These are phyloP conservation scores for Amblyraja radiata DNA, from an alignment of 2,797 vertebrate species.

Conservation along the genomic window DNA sequence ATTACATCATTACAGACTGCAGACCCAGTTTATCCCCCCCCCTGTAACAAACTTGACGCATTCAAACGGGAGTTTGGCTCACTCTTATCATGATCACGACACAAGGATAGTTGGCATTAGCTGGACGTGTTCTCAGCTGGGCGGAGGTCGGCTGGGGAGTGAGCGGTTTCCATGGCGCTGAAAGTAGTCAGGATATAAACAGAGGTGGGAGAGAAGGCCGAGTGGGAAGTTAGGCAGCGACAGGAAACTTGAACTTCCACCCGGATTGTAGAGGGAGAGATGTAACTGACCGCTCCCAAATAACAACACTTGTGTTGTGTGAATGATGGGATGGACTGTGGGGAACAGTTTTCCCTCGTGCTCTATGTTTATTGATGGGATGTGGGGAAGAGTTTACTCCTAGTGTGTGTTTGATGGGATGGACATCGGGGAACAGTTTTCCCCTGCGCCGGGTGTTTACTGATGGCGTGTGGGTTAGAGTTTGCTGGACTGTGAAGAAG, in stretches of 20 bases:
- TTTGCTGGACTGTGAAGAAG: no score
- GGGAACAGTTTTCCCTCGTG: no score
- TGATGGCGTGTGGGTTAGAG: no score
- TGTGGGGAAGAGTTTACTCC: no score
- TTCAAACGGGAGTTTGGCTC: background rate
- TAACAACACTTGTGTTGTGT: background rate
- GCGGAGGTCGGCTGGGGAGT: background rate
- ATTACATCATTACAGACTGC: conserved; percentile 16
- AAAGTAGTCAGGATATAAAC: background rate
- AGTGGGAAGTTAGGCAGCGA: background rate
- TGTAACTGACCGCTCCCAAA: background rate
- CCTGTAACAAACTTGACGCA: background rate
- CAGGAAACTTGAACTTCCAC: background rate
- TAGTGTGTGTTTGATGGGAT: no score
- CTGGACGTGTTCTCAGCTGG: background rate
- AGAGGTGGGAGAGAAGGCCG: background rate
- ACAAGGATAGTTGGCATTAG: background rate
- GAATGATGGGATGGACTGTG: background rate
- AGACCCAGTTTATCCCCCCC: background rate
- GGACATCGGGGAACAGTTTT: no score
- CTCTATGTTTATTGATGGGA: no score
- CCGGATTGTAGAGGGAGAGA: background rate
- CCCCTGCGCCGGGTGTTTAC: background rate
- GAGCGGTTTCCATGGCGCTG: background rate
- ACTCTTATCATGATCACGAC: background rate